phyloP scores from a whole-genome alignment of 2,888 invertebrate genomes.

The Hipparchia semele region DNA sequence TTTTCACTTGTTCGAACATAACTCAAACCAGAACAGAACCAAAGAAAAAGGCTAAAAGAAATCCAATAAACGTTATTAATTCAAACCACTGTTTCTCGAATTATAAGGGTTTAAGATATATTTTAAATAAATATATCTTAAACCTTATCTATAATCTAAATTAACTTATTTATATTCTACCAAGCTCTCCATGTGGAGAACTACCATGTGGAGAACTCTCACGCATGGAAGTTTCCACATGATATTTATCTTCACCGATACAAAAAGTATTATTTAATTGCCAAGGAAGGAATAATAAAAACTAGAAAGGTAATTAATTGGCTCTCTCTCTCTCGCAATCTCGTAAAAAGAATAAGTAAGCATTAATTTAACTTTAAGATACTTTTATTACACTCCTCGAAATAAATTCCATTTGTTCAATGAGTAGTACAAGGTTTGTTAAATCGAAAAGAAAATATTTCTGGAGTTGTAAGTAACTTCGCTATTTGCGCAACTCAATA shows the following conservation, averaged over 20 bases:
- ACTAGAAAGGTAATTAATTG: not conserved
- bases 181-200: no score
- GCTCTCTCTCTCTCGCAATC: not conserved
- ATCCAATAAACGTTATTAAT: no score
- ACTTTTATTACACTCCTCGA: conserved; percentile 7
- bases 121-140: no score
- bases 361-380: conserved; percentile 1
- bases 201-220: not conserved
- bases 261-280: no score
- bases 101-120: no score
- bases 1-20: no score
- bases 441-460: conserved; percentile 35
- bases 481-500: conserved; percentile 33
- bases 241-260: no score
- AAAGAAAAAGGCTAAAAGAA: no score
- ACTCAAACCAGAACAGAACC: no score
- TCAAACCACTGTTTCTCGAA: no score
- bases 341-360: not conserved
- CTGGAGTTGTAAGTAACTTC: conserved; percentile 31
- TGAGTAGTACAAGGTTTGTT: conserved; percentile 15
- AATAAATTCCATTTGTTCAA: conserved; percentile 5
- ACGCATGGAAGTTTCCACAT: not conserved
- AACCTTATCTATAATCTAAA: no score
- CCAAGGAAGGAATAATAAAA: not conserved
- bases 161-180: no score